Evolutionary conservation across 2,797 vertebrate genomes (phyloP).

Genomic region (Manis crassicaudata): DNA sequence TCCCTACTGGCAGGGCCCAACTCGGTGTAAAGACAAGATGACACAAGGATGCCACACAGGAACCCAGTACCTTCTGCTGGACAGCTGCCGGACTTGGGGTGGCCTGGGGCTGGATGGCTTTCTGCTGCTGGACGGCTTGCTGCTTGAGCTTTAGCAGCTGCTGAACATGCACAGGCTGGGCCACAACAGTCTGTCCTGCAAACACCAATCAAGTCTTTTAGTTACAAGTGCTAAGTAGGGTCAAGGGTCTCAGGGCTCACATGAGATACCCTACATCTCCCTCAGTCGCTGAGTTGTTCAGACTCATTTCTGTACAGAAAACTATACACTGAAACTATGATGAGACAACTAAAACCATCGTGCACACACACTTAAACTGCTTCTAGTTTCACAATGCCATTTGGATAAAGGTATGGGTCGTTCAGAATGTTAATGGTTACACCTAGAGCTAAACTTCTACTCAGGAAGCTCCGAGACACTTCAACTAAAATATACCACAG

Average conservation of each 20-base stretch:
- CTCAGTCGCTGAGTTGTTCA: background rate
- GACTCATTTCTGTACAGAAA: background rate
- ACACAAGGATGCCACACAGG: rapidly evolving
- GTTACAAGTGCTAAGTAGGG: rapidly evolving
- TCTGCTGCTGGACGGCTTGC: constrained; percentile 88
- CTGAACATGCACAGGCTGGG: constrained; percentile 89
- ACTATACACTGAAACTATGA: rapidly evolving
- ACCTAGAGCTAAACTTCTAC: background rate
- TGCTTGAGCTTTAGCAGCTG: constrained; percentile 86
- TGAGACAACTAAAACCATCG: background rate
- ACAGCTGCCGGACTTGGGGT: constrained; percentile 85
- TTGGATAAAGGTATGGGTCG: background rate
- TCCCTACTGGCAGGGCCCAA: background rate
- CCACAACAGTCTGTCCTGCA: constrained; percentile 88
- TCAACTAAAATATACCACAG: rapidly evolving
- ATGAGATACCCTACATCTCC: rapidly evolving
- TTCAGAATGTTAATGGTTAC: background rate
- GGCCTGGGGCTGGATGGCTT: constrained; percentile 89
- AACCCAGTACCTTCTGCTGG: constrained; percentile 89
- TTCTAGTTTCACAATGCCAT: background rate
- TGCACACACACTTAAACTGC: rapidly evolving
- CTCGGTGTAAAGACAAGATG: rapidly evolving
- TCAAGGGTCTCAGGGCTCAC: background rate
- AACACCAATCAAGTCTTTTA: background rate
- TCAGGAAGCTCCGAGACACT: background rate